A percentile compares a stretch with the other conserved stretches of the same genome.
Evolutionary conservation across 2,888 invertebrate species (phyloP).

Genomic region (Sinotaia quadrata): DNA sequence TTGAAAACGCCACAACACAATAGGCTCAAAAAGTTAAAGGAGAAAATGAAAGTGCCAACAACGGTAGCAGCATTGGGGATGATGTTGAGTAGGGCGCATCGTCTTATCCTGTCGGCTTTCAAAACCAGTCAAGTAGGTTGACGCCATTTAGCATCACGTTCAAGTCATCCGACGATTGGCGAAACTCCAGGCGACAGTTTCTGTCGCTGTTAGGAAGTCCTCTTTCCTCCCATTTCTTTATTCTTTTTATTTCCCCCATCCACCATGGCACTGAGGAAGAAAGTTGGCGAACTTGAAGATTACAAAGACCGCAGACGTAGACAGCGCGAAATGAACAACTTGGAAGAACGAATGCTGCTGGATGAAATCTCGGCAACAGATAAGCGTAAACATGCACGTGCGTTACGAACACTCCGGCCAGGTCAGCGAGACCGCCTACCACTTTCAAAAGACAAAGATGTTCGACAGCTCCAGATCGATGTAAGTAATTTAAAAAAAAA

Average conservation of each 20-base stretch:
- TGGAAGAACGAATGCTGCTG: conserved; percentile 59
- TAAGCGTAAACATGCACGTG: conserved; percentile 24
- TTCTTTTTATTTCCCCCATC: not conserved
- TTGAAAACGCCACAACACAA: too few relatives aligned
- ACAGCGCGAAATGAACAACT: conserved; percentile 54
- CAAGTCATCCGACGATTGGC: too few relatives aligned
- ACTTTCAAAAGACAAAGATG: conserved; percentile 52
- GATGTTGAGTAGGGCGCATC: too few relatives aligned
- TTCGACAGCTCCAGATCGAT: conserved; percentile 56
- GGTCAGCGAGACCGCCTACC: conserved; percentile 44
- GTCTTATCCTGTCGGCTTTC: too few relatives aligned
- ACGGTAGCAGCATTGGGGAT: too few relatives aligned
- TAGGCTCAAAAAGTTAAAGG: too few relatives aligned
- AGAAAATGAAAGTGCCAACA: too few relatives aligned
- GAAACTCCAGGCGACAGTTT: too few relatives aligned
- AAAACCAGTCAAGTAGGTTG: too few relatives aligned
- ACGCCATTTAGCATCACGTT: too few relatives aligned
- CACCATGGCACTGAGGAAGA: conserved; percentile 41
- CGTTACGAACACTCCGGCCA: not conserved
- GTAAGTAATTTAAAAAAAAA: conserved; percentile 35
- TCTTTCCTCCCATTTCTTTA: too few relatives aligned
- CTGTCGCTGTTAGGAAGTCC: too few relatives aligned
- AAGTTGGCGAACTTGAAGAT: conserved; percentile 40
- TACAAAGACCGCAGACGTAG: conserved; percentile 49
- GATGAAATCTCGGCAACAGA: conserved; percentile 52